A percentile compares a stretch with the other conserved stretches of the same genome.
These are phyloP conservation scores for Samia ricini DNA, from an alignment of 1,140 invertebrate genomes.

Conservation along the genomic window DNA sequence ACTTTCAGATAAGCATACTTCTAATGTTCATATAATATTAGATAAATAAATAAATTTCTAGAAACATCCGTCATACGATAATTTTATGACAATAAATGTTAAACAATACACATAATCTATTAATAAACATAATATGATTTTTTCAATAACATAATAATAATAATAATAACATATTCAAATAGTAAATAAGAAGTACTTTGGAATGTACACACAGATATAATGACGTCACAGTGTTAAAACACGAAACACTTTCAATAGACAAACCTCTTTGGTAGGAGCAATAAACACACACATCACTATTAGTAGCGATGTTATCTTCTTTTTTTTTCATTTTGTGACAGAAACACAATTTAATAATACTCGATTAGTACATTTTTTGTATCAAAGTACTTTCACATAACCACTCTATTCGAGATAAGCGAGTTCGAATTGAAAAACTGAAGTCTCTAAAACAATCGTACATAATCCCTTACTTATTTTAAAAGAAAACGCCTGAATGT, in stretches of 20 bases:
- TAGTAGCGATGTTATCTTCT: not conserved
- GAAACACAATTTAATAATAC: constrained; percentile 2
- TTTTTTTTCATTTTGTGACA: too few relatives aligned
- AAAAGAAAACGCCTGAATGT: too few relatives aligned
- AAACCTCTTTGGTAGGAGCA: constrained; percentile 50
- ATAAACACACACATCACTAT: constrained; percentile 20
- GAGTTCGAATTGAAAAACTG: not conserved
- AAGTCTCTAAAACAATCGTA: too few relatives aligned
- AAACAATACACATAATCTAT: not conserved
- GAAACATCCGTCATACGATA: not conserved
- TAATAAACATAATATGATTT: not conserved
- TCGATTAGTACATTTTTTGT: not conserved
- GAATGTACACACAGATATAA: constrained; percentile 4
- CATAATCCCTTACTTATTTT: too few relatives aligned
- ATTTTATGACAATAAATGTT: constrained; percentile 1
- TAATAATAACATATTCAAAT: too few relatives aligned
- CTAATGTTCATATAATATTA: not conserved
- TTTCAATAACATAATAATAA: not conserved
- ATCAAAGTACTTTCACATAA: not conserved
- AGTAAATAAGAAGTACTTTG: constrained; percentile 8
- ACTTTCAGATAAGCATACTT: not conserved
- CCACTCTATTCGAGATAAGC: not conserved
- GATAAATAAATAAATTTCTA: not conserved
- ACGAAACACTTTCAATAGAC: constrained; percentile 22
- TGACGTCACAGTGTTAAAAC: not conserved